Conservation (phyloP, 2,797 vertebrate species). For the Sebastiscus tertius region DNA sequence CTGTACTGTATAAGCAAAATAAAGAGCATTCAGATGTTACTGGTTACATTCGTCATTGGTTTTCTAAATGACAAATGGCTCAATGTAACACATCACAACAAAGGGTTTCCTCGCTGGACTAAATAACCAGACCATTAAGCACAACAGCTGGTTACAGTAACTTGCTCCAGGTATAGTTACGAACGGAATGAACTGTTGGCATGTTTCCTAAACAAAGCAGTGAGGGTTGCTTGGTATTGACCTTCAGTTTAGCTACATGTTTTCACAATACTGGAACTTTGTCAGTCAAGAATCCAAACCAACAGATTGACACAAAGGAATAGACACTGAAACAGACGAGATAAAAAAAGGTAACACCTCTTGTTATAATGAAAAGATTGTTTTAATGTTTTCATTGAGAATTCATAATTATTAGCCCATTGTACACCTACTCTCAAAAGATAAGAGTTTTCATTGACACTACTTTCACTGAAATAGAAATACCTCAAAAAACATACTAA, state of each 20-base stretch:
- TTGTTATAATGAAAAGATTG: too few relatives aligned
- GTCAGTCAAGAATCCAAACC: neutral
- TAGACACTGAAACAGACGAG: neutral
- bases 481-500: too few relatives aligned
- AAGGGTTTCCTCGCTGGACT: neutral
- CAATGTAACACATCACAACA: neutral
- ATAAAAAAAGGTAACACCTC: too few relatives aligned
- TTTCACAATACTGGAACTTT: neutral
- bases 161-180: neutral
- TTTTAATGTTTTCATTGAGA: too few relatives aligned
- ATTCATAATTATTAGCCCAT: too few relatives aligned
- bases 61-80: neutral
- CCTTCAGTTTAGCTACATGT: neutral
- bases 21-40: constrained; percentile 46
- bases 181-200: too few relatives aligned
- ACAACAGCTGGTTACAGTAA: neutral
- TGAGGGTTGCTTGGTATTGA: neutral
- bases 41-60: neutral
- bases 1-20: constrained; percentile 48
- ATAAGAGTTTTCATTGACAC: too few relatives aligned
- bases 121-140: neutral
- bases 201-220: neutral
- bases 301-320: neutral
- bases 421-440: too few relatives aligned
- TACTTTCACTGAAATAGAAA: too few relatives aligned